Percentiles rank a stretch among this genome's conserved stretches.
Evolutionary conservation across 2,888 invertebrate species (phyloP).

Genomic region (Parnassius glacialis): DNA sequence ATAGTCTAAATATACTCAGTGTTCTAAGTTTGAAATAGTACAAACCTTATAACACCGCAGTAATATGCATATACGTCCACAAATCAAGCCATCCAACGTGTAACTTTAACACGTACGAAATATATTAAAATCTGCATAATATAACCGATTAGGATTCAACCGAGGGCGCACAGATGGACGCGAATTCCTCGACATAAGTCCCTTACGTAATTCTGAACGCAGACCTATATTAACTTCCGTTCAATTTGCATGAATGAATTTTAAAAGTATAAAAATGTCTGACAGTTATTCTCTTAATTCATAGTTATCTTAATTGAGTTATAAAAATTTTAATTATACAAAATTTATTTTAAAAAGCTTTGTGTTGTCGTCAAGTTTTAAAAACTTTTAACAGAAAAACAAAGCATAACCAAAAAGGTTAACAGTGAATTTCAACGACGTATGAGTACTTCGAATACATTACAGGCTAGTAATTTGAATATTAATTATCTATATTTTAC

Average conservation of each 20-base stretch:
- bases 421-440: not conserved
- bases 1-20: not conserved
- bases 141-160: conserved; percentile 42
- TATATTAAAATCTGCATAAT: conserved; percentile 49
- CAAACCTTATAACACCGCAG: not conserved
- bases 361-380: conserved; percentile 5
- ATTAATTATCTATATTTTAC: not conserved
- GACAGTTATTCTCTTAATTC: not conserved
- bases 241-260: conserved; percentile 9
- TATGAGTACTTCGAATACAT: not conserved
- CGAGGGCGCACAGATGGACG: conserved; percentile 29
- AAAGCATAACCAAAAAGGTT: not conserved
- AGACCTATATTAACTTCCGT: conserved; percentile 24
- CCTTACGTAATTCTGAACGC: conserved; percentile 26
- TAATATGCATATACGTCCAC: conserved; percentile 13
- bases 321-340: conserved; percentile 7
- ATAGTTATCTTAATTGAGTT: conserved; percentile 4
- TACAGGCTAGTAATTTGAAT: not conserved
- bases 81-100: conserved; percentile 8
- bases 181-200: conserved; percentile 32
- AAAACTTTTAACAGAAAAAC: not conserved
- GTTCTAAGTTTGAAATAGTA: not conserved
- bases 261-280: conserved; percentile 9
- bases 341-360: conserved; percentile 8
- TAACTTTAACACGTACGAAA: conserved; percentile 38